These are phyloP conservation scores for Trichopoda pennipes DNA, from an alignment of 2,888 invertebrate genomes.

Conservation along the genomic window DNA sequence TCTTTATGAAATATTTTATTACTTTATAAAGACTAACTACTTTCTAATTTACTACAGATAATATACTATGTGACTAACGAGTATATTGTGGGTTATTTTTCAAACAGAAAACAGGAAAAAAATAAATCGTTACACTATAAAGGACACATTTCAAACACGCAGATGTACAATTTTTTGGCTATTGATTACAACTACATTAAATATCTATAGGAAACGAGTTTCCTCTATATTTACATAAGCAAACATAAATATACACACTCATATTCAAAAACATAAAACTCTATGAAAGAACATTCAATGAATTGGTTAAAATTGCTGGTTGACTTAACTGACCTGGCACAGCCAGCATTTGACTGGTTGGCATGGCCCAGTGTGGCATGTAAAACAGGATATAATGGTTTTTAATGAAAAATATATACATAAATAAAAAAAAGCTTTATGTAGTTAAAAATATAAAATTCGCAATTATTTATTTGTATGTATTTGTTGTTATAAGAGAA, in stretches of 20 bases:
- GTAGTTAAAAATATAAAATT: slow-evolving; percentile 17
- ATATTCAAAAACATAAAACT: not conserved
- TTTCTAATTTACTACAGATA: no score
- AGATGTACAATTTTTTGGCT: slow-evolving; percentile 46
- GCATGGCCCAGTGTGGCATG: slow-evolving; percentile 58
- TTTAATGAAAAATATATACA: slow-evolving; percentile 50
- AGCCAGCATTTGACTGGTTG: slow-evolving; percentile 39
- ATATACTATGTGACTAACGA: not conserved
- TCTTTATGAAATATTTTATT: no score
- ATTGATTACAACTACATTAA: slow-evolving; percentile 64
- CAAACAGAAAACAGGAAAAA: not conserved
- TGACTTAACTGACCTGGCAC: slow-evolving; percentile 28
- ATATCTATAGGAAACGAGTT: slow-evolving; percentile 58
- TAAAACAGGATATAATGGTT: slow-evolving; percentile 64
- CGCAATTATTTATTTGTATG: slow-evolving; percentile 23
- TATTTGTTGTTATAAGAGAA: not conserved
- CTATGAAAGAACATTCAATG: not conserved
- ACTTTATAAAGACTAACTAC: no score
- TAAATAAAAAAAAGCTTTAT: slow-evolving; percentile 21
- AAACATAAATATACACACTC: not conserved
- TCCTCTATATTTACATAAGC: slow-evolving; percentile 4
- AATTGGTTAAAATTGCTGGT: slow-evolving; percentile 53
- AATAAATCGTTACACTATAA: not conserved
- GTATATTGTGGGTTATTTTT: not conserved
- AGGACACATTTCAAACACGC: slow-evolving; percentile 38